phyloP scores from a whole-genome alignment of 2,113 vertebrate genomes.

The Oceanodroma tethys region DNA sequence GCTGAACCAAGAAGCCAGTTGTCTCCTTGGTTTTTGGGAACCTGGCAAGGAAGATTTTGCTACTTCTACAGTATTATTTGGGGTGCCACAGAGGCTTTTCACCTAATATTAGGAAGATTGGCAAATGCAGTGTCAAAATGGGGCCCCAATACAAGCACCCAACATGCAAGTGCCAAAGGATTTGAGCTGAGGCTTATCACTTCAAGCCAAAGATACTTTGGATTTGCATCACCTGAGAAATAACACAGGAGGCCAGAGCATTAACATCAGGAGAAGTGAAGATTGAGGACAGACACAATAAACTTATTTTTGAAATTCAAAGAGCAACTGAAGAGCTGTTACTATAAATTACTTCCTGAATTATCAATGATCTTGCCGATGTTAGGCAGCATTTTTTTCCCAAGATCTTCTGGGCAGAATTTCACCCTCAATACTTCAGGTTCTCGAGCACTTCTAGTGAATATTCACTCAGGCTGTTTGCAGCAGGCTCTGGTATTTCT shows the following conservation, averaged over 20 bases:
- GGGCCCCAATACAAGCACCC: neutral
- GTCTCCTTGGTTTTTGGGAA: neutral
- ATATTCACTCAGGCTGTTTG: neutral
- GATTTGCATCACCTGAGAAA: neutral
- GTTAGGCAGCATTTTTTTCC: neutral
- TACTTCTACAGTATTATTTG: neutral
- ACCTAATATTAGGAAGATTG: neutral
- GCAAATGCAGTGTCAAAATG: neutral
- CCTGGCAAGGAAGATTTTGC: neutral
- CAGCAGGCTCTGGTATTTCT: slow-evolving; percentile 5
- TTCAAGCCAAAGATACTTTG: neutral
- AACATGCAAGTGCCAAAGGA: neutral
- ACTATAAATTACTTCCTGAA: neutral
- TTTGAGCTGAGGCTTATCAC: neutral
- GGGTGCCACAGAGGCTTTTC: neutral
- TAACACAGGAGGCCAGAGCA: neutral
- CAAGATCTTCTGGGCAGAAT: neutral
- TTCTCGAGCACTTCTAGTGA: neutral
- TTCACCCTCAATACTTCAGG: neutral
- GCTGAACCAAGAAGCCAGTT: neutral
- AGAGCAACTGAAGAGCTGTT: neutral
- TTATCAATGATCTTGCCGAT: neutral
- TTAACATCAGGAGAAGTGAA: neutral
- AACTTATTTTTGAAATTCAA: neutral
- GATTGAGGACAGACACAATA: neutral